phyloP scores from a whole-genome alignment of 2,113 vertebrate species.

The Rhinoptilus africanus region DNA sequence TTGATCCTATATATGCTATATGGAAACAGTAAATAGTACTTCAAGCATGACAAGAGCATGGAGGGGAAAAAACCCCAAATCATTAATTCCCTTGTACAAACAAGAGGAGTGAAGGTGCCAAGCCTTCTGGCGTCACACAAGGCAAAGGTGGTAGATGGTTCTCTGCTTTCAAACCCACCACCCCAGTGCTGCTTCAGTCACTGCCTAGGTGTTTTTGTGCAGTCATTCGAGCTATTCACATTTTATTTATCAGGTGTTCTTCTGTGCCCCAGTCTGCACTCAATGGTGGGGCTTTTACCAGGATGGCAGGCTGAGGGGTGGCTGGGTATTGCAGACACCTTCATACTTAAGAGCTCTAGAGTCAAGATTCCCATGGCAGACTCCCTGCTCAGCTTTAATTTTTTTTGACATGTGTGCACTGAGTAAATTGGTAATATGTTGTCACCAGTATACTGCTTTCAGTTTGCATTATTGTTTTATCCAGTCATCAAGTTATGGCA shows the following conservation, averaged over 20 bases:
- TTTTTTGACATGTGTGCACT: background rate
- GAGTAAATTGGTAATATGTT: background rate
- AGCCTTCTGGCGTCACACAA: background rate
- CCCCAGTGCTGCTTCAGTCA: background rate
- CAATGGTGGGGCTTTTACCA: background rate
- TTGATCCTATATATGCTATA: background rate
- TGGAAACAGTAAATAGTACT: background rate
- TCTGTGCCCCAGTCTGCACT: background rate
- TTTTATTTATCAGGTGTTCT: background rate
- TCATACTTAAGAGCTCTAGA: background rate
- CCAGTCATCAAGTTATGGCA: background rate
- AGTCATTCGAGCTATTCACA: background rate
- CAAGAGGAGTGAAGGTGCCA: background rate
- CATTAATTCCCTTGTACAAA: background rate
- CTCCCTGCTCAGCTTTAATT: background rate
- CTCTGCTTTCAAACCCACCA: background rate
- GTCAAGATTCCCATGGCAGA: background rate
- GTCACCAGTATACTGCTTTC: background rate
- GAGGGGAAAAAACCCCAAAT: background rate
- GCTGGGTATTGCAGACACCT: background rate
- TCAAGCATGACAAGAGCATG: background rate
- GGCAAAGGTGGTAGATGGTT: background rate
- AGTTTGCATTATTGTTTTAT: background rate
- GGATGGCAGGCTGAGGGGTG: background rate
- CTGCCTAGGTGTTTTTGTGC: background rate